phyloP scores from a whole-genome alignment of 53 echinoderm and acorn worm species.

The Paelopatides confundens region DNA sequence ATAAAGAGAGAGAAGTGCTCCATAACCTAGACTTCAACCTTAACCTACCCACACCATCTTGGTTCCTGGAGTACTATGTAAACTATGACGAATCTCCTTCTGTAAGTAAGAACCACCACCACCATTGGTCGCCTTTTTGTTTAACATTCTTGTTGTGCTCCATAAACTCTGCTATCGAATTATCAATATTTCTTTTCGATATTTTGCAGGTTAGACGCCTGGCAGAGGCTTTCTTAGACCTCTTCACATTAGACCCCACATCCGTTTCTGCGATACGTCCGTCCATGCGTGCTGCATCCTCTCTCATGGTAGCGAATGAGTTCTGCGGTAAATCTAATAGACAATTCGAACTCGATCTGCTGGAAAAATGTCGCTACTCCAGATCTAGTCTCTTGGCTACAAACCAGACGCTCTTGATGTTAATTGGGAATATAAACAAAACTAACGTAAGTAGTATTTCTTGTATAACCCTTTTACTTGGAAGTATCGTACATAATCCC shows the following conservation, averaged over 20 bases:
- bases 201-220: neutral
- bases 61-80: constrained; percentile 2
- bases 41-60: constrained; percentile 12
- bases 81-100: neutral
- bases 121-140: no score
- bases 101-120: neutral
- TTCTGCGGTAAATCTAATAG: neutral
- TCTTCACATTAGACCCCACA: neutral
- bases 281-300: constrained; percentile 2
- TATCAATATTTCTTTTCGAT: no score
- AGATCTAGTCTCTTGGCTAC: neutral
- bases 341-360: neutral
- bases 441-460: no score
- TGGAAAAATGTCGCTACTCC: neutral
- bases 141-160: no score
- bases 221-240: neutral
- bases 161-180: no score
- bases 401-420: neutral
- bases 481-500: no score
- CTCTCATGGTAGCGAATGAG: neutral
- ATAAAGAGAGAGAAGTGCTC: constrained; percentile 10
- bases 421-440: no score
- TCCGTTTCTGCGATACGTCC: neutral
- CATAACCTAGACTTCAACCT: neutral
- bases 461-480: no score